These are phyloP conservation scores for Trachelus tabidus DNA, from an alignment of 2,888 invertebrate species.

Conservation along the genomic window DNA sequence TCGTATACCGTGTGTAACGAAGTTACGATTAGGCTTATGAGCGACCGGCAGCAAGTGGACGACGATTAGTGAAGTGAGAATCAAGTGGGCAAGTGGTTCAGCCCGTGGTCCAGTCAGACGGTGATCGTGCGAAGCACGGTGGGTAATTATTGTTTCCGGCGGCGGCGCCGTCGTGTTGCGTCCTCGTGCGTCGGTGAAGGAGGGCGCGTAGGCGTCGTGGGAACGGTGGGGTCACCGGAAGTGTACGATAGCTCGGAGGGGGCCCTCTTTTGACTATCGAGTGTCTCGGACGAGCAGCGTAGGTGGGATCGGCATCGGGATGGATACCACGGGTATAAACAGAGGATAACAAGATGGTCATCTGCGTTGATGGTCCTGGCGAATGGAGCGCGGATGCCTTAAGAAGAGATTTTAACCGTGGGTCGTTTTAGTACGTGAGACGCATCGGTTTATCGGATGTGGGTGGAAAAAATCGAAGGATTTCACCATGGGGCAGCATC, in stretches of 20 bases:
- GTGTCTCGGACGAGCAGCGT: constrained; percentile 26
- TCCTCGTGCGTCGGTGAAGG: constrained; percentile 12
- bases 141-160: not conserved
- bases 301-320: constrained; percentile 27
- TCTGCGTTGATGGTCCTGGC: not conserved
- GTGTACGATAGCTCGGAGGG: constrained; percentile 1
- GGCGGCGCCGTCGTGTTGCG: not conserved
- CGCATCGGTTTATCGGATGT: not conserved
- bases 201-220: constrained; percentile 19
- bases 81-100: not conserved
- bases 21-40: not conserved
- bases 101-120: not conserved
- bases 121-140: not conserved
- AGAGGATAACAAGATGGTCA: not conserved
- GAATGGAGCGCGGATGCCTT: not conserved
- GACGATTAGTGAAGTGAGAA: not conserved
- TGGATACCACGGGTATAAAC: constrained; percentile 15
- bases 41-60: not conserved
- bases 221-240: constrained; percentile 21
- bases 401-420: not conserved
- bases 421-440: not conserved
- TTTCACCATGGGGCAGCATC: not conserved
- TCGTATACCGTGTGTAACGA: not conserved
- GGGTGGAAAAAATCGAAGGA: not conserved
- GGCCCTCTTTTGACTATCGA: not conserved